Conservation (phyloP, 2,888 invertebrate genomes). For the Chelonus formosanus region DNA sequence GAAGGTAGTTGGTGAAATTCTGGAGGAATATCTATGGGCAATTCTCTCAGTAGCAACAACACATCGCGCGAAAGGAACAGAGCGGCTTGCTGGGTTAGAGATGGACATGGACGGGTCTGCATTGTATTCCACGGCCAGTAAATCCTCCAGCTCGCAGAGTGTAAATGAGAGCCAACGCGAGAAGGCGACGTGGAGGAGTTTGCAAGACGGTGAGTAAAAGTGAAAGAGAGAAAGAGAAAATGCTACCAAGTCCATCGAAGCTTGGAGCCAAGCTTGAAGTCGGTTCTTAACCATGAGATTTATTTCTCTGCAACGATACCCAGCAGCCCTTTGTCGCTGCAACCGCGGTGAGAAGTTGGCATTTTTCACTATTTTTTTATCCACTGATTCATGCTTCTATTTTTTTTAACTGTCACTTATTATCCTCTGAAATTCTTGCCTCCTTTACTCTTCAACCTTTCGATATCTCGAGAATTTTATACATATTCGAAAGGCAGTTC, state of each 20-base stretch:
- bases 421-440: constrained; percentile 10
- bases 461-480: constrained; percentile 9
- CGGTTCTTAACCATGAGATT: constrained; percentile 39
- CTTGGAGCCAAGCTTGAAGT: constrained; percentile 13
- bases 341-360: constrained; percentile 62
- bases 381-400: constrained; percentile 17
- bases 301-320: constrained; percentile 44
- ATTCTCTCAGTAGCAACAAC: constrained; percentile 23
- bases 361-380: constrained; percentile 62
- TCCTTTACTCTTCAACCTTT: constrained; percentile 4
- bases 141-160: constrained; percentile 58
- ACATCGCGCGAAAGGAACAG: constrained; percentile 6
- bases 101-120: constrained; percentile 64
- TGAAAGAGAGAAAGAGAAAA: constrained; percentile 45
- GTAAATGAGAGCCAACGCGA: constrained; percentile 60
- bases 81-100: constrained; percentile 36
- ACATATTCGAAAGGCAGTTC: neutral
- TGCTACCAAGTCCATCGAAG: constrained; percentile 20
- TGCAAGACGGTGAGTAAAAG: constrained; percentile 7
- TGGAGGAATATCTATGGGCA: constrained; percentile 37
- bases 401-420: constrained; percentile 1
- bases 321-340: constrained; percentile 55
- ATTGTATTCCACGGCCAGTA: constrained; percentile 64
- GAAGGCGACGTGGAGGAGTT: constrained; percentile 29
- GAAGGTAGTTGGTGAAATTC: constrained; percentile 1